phyloP scores from a whole-genome alignment of 2,797 vertebrate species.

The Lophotriccus pileatus region DNA sequence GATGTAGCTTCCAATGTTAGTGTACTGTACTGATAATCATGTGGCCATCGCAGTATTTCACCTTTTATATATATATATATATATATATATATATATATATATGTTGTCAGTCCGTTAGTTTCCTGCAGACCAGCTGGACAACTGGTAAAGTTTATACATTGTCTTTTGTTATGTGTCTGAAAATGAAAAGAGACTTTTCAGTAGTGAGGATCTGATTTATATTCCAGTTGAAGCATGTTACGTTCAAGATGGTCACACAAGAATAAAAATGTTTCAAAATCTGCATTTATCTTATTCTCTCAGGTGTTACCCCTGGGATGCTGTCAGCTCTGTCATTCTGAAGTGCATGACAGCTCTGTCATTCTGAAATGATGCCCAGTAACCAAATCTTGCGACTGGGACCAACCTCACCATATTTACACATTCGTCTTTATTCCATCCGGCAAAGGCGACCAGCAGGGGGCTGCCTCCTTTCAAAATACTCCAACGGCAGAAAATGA shows the following conservation, averaged over 20 bases:
- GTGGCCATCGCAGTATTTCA: neutral
- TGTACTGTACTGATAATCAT: neutral
- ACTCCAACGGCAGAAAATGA: neutral
- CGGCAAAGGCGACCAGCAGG: neutral
- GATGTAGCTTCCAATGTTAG: neutral
- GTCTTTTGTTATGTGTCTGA: neutral
- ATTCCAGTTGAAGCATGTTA: neutral
- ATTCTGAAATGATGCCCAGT: neutral
- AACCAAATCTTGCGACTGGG: neutral
- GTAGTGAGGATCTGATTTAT: neutral
- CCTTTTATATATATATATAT: no score
- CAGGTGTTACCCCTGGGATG: neutral
- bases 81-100: no score
- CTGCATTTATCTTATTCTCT: neutral
- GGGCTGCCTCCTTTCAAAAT: slow-evolving; percentile 29
- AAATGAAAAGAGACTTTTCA: neutral
- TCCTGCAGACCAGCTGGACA: neutral
- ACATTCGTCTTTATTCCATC: neutral
- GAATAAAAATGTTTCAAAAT: neutral
- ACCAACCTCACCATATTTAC: accelerated
- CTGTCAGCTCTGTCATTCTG: neutral
- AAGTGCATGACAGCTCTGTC: neutral
- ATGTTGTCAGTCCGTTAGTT: neutral
- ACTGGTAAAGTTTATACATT: neutral
- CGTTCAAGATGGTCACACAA: accelerated